phyloP scores from a whole-genome alignment of 2,888 invertebrate genomes.

The Eumerus sabulonum region DNA sequence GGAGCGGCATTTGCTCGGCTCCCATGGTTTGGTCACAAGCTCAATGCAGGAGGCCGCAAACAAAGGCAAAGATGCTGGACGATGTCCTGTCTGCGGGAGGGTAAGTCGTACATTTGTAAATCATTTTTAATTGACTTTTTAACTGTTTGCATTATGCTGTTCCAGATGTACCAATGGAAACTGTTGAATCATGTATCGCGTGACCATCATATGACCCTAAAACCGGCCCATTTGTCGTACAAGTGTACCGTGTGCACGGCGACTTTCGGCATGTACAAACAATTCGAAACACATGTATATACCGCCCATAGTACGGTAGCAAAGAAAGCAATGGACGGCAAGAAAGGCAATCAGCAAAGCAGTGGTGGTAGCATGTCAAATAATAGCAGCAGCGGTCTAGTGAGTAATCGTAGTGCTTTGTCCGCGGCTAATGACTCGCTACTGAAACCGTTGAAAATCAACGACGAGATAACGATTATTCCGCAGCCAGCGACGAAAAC shows the following conservation, averaged over 20 bases:
- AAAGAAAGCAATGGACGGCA: slow-evolving; percentile 87
- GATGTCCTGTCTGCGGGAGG: slow-evolving; percentile 96
- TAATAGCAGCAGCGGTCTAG: slow-evolving; percentile 40
- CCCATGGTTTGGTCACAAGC: slow-evolving; percentile 96
- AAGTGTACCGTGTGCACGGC: slow-evolving; percentile 97
- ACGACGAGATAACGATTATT: slow-evolving; percentile 93
- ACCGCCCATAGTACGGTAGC: slow-evolving; percentile 95
- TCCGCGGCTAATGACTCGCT: slow-evolving; percentile 81
- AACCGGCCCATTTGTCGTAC: slow-evolving; percentile 95
- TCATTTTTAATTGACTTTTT: neutral
- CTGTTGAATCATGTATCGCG: slow-evolving; percentile 93
- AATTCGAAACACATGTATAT: slow-evolving; percentile 96
- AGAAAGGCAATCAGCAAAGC: slow-evolving; percentile 76
- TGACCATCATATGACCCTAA: slow-evolving; percentile 94
- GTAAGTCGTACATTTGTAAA: slow-evolving; percentile 80
- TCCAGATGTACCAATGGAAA: slow-evolving; percentile 95
- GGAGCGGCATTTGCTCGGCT: slow-evolving; percentile 95
- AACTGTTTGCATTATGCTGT: slow-evolving; percentile 37
- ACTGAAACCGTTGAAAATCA: slow-evolving; percentile 90
- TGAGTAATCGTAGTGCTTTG: slow-evolving; percentile 74
- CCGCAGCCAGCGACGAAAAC: slow-evolving; percentile 86
- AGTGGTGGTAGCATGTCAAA: slow-evolving; percentile 55
- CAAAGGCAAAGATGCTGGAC: slow-evolving; percentile 94
- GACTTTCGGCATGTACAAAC: slow-evolving; percentile 96
- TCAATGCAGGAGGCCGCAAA: slow-evolving; percentile 98